Evolutionary conservation across 2,797 vertebrate genomes (phyloP).

Genomic region (Gymnocypris eckloni): DNA sequence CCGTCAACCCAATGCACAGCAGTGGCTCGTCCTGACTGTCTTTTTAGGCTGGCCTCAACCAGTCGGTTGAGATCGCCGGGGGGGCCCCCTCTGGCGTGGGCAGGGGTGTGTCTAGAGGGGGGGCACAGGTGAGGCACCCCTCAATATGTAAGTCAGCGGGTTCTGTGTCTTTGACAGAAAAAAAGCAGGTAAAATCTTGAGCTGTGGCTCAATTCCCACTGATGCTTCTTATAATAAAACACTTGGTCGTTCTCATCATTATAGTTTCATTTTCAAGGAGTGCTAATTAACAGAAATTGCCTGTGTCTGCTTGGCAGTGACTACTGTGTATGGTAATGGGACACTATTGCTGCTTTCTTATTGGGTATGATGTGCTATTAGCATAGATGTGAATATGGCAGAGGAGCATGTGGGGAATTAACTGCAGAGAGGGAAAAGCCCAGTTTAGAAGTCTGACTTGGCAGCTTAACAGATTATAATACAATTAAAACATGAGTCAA

Average conservation of each 20-base stretch:
- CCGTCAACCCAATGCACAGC: too few relatives aligned
- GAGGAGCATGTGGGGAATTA: slow-evolving; percentile 28
- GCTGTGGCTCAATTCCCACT: slow-evolving; percentile 16
- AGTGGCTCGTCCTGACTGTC: too few relatives aligned
- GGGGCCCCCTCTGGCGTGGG: too few relatives aligned
- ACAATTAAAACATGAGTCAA: slow-evolving; percentile 29
- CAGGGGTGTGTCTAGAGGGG: too few relatives aligned
- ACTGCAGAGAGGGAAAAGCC: slow-evolving; percentile 38
- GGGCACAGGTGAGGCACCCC: too few relatives aligned
- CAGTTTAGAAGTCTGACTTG: slow-evolving; percentile 36
- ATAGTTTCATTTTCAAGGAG: slow-evolving; percentile 48
- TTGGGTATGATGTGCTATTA: slow-evolving; percentile 48
- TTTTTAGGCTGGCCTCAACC: too few relatives aligned
- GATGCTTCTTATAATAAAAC: slow-evolving; percentile 34
- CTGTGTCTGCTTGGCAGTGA: slow-evolving; percentile 39
- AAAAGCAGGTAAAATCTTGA: too few relatives aligned
- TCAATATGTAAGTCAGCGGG: too few relatives aligned
- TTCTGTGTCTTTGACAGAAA: too few relatives aligned
- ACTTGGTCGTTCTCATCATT: slow-evolving; percentile 32
- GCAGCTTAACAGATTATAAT: slow-evolving; percentile 41
- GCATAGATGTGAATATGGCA: slow-evolving; percentile 38
- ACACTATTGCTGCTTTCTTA: slow-evolving; percentile 44
- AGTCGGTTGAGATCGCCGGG: too few relatives aligned
- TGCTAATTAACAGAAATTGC: slow-evolving; percentile 57
- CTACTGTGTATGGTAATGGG: slow-evolving; percentile 38